These are phyloP conservation scores for Mystacornis crossleyi DNA, from an alignment of 2,113 vertebrate species.

Conservation along the genomic window DNA sequence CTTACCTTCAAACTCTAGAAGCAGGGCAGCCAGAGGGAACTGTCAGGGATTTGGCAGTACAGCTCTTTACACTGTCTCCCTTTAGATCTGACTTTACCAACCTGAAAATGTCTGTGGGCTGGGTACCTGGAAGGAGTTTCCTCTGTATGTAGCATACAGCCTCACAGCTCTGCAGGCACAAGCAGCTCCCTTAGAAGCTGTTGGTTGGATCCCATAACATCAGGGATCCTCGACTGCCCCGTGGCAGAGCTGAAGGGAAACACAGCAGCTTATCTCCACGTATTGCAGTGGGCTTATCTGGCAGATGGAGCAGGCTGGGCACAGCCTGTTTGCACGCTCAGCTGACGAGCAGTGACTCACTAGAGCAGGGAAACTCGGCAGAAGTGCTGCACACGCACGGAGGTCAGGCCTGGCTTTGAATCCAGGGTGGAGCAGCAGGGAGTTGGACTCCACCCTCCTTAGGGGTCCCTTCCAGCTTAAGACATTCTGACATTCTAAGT, in stretches of 20 bases:
- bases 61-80: neutral
- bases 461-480: neutral
- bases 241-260: neutral
- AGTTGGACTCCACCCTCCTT: neutral
- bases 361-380: neutral
- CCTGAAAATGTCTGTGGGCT: neutral
- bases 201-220: neutral
- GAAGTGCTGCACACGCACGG: neutral
- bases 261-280: neutral
- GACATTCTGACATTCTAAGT: neutral
- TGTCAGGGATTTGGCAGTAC: neutral
- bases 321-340: neutral
- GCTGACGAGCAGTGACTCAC: neutral
- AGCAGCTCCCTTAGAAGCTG: neutral
- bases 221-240: neutral
- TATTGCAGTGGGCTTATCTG: neutral
- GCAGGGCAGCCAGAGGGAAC: neutral
- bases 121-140: neutral
- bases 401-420: neutral
- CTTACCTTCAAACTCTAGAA: neutral
- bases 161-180: neutral
- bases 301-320: constrained; percentile 3
- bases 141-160: neutral
- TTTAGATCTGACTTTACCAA: neutral
- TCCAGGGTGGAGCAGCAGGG: neutral